phyloP scores from a whole-genome alignment of 2,113 vertebrate genomes.

The Tragelaphus scriptus region DNA sequence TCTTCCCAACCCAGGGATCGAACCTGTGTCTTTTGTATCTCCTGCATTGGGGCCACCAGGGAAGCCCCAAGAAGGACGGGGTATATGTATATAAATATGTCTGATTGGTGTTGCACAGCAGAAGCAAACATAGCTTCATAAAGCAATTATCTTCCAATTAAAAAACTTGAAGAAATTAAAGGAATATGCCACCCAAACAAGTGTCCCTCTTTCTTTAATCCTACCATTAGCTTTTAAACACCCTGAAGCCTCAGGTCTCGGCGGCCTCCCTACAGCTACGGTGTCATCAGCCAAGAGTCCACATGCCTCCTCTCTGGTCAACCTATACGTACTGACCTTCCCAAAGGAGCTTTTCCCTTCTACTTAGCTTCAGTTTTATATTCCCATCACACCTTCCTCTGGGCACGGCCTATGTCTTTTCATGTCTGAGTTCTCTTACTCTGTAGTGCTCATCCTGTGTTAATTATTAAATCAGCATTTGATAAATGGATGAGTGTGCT shows the following conservation, averaged over 20 bases:
- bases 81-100: background rate
- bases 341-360: background rate
- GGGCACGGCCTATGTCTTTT: background rate
- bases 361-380: background rate
- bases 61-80: background rate
- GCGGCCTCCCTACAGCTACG: background rate
- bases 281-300: background rate
- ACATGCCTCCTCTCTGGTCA: background rate
- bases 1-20: background rate
- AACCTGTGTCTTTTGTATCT: background rate
- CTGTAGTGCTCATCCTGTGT: background rate
- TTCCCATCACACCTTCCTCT: background rate
- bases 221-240: background rate
- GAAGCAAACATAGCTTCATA: background rate
- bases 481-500: background rate
- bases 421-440: background rate
- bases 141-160: background rate
- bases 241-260: background rate
- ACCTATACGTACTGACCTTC: accelerated
- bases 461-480: background rate
- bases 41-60: accelerated
- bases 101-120: background rate
- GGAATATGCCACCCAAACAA: background rate
- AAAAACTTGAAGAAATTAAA: background rate
- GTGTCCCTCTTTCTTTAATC: background rate